Evolutionary conservation across 2,113 vertebrate genomes (phyloP).

Genomic region (Tringa solitaria): DNA sequence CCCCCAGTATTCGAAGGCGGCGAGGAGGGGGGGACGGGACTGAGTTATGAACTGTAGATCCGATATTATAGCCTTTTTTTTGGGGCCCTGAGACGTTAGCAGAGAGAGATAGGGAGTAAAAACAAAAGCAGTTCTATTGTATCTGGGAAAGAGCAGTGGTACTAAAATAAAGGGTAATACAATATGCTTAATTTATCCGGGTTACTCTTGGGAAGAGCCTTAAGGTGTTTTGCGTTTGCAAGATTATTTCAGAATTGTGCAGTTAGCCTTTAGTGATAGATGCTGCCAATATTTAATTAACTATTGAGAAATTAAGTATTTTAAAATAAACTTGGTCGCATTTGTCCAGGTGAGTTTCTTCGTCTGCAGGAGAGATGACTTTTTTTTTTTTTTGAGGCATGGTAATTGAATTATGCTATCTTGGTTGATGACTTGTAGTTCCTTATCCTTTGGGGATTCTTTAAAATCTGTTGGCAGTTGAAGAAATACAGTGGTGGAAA

Average conservation of each 20-base stretch:
- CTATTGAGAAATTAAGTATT: neutral
- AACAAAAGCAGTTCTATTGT: neutral
- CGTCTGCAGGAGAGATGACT: neutral
- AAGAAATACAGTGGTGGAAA: neutral
- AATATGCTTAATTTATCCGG: accelerated
- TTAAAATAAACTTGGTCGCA: neutral
- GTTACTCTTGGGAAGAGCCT: neutral
- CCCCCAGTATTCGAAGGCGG: neutral
- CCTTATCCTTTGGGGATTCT: neutral
- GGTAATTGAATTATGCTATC: neutral
- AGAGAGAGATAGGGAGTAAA: neutral
- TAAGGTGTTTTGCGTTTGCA: accelerated
- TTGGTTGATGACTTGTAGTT: neutral
- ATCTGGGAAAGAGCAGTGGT: neutral
- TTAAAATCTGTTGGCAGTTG: neutral
- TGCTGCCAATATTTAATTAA: neutral
- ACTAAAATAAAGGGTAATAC: neutral
- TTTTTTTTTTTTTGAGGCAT: neutral
- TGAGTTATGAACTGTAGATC: neutral
- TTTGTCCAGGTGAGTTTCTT: neutral
- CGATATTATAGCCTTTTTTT: accelerated
- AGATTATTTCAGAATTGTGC: neutral
- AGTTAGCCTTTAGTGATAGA: neutral
- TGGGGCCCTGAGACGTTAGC: neutral
- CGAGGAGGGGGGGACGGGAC: no score